Evolutionary conservation across 2,888 invertebrate genomes (phyloP), one percentile per base, ranked within the genome.

Genomic region (Spodoptera littoralis): DNA sequence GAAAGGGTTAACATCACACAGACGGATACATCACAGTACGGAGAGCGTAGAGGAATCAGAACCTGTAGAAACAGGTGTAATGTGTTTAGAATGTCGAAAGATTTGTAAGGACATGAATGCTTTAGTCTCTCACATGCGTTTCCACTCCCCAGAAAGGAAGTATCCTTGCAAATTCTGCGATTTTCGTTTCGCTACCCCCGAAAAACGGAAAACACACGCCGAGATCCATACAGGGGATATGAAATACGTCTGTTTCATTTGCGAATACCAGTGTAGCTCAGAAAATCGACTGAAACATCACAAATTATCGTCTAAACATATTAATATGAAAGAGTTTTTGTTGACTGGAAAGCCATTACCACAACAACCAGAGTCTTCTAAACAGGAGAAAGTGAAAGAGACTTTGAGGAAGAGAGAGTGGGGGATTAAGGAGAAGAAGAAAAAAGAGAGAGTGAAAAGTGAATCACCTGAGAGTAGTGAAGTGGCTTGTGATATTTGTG

Each of bases 161-260:
- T 94, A 90, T 72, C 92, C 92, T 0, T 94, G 94, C 69, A 93
- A 93, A 72, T 94, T 88, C 69, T 94, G 94, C 60, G 94, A 94
- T 73, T 94, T 92, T 47, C 87, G 94, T 4, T 94, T 94, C 64
- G 90, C 93, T 0, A 92, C 92, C 0, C 88, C 88, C 0, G 92
- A 93, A 45, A 94, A 94, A 48, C 78, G 92, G 4, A 93, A 91
- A 80, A 70, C 84, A 0, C 94, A 94, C 52, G 81, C 90, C 0
- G 92, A 92, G 73, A 83, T 94, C 11, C 94, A 94, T 41, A 94
- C 94, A 0, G 94, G 94, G 0, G 93, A 92, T 60, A 92, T 94
- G 92, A 94, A 92, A 72, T 94, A 89, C 54, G 94, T 94, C 0
- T 94, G 94, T 64, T 94, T 94, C 46, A 93, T 94, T 24, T 94